Evolutionary conservation across 2,113 vertebrate species (phyloP).

Genomic region (Athene noctua): DNA sequence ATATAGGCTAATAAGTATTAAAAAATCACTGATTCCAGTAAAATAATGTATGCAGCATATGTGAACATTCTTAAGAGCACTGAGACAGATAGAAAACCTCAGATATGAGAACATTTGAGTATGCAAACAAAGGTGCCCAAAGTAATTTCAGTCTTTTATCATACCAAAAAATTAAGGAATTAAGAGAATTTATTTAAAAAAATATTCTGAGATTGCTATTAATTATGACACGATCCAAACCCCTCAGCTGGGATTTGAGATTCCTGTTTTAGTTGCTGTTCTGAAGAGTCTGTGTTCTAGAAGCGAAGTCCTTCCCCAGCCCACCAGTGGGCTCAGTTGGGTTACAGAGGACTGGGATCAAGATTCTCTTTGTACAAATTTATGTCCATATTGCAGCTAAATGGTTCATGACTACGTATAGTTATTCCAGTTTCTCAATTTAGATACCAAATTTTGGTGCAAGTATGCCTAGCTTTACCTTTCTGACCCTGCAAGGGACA

Average conservation of each 20-base stretch:
- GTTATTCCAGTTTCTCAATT: neutral
- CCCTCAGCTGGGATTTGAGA: neutral
- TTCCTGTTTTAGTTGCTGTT: neutral
- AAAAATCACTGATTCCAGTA: neutral
- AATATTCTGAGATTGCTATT: neutral
- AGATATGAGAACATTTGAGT: neutral
- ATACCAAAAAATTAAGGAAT: neutral
- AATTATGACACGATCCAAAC: neutral
- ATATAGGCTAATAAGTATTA: neutral
- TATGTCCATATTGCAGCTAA: neutral
- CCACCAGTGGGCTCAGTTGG: neutral
- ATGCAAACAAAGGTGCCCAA: neutral
- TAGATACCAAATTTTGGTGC: neutral
- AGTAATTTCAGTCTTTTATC: neutral
- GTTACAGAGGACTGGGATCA: accelerated
- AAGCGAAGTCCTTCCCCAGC: neutral
- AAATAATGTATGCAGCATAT: neutral
- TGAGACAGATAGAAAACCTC: neutral
- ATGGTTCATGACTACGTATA: neutral
- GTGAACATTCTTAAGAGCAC: neutral
- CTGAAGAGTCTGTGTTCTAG: neutral
- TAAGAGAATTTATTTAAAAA: neutral
- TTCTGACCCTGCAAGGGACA: neutral
- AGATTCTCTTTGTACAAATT: neutral
- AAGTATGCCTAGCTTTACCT: neutral